These are phyloP conservation scores for Cydia splendana DNA, from an alignment of 1,140 invertebrate species.

Conservation along the genomic window DNA sequence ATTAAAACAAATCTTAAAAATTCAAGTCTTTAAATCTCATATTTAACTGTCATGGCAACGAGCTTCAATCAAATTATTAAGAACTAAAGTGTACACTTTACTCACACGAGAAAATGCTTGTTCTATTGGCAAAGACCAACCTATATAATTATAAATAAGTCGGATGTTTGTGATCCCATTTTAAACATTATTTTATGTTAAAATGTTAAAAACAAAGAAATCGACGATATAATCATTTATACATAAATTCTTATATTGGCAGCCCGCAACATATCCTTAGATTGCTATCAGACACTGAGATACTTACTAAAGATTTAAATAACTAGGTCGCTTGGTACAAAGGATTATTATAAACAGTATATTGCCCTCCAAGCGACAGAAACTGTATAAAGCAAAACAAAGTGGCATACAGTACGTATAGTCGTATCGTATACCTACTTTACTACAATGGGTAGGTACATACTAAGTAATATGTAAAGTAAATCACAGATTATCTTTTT, in stretches of 20 bases:
- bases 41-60: constrained; percentile 33
- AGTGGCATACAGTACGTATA: constrained; percentile 4
- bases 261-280: not conserved
- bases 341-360: not conserved
- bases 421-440: not conserved
- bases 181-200: too few relatives aligned
- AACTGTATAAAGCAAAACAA: not conserved
- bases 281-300: not conserved
- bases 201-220: not conserved
- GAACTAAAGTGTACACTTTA: not conserved
- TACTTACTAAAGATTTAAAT: not conserved
- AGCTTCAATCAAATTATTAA: constrained; percentile 4
- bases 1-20: constrained; percentile 12
- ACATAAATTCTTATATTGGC: constrained; percentile 20
- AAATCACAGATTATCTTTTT: constrained; percentile 6
- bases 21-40: constrained; percentile 1
- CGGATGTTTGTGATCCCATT: too few relatives aligned
- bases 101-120: not conserved
- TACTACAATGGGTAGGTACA: not conserved
- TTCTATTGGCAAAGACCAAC: not conserved
- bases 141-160: too few relatives aligned
- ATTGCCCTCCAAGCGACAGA: not conserved
- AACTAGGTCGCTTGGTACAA: not conserved
- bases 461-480: not conserved
- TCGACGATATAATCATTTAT: not conserved